phyloP scores from a whole-genome alignment of 2,797 vertebrate genomes.

The Dromococcyx pavoninus region DNA sequence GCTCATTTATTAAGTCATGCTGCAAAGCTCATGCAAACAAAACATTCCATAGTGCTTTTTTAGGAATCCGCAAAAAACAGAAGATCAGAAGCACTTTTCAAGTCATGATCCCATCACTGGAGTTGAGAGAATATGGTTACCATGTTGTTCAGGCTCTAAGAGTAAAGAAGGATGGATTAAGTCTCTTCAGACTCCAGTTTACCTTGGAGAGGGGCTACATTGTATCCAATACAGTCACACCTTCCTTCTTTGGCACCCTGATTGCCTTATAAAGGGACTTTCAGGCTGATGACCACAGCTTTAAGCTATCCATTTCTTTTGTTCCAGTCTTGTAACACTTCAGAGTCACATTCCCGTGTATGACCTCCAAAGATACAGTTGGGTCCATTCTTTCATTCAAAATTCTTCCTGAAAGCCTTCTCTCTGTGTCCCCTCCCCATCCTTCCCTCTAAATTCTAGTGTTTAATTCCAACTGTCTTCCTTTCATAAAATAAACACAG shows the following conservation, averaged over 20 bases:
- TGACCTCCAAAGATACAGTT: neutral
- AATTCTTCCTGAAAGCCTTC: neutral
- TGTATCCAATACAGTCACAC: neutral
- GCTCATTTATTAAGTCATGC: neutral
- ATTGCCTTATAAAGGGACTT: neutral
- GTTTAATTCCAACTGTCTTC: neutral
- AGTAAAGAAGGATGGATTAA: neutral
- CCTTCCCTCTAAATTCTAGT: neutral
- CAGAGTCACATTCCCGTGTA: neutral
- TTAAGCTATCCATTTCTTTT: neutral
- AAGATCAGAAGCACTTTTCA: neutral
- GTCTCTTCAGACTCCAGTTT: neutral
- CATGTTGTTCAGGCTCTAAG: neutral
- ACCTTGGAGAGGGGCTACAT: neutral
- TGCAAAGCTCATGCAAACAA: neutral
- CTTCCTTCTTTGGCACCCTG: neutral
- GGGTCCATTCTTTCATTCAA: neutral
- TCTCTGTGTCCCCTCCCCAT: neutral
- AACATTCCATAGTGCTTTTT: accelerated
- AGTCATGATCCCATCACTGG: neutral
- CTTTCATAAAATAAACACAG: neutral
- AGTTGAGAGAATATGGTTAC: neutral
- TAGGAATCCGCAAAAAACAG: neutral
- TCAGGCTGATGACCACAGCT: neutral
- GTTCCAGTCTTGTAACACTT: neutral